These are phyloP conservation scores for Trachelus iudaicus DNA, from an alignment of 2,888 invertebrate genomes.

Conservation along the genomic window DNA sequence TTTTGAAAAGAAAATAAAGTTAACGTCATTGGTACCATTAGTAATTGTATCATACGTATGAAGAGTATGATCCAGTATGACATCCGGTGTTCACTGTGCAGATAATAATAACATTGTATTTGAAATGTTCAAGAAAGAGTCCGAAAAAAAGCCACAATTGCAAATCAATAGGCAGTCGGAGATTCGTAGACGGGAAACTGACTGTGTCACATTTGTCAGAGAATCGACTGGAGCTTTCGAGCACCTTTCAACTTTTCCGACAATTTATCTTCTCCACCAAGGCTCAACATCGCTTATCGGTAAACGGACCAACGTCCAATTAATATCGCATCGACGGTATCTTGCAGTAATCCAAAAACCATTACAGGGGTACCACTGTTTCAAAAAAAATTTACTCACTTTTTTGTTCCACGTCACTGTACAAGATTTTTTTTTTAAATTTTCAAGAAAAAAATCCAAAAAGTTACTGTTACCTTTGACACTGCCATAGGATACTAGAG, in stretches of 20 bases:
- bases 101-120: not conserved
- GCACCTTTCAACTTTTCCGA: not conserved
- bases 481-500: not conserved
- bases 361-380: not conserved
- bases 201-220: slow-evolving; percentile 36
- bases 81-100: not conserved
- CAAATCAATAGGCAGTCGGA: slow-evolving; percentile 28
- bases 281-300: not conserved
- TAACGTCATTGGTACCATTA: slow-evolving; percentile 8
- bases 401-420: not conserved
- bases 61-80: not conserved
- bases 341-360: not conserved
- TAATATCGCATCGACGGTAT: slow-evolving; percentile 27
- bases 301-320: slow-evolving; percentile 13
- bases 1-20: slow-evolving; percentile 4
- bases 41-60: slow-evolving; percentile 5
- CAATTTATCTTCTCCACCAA: slow-evolving; percentile 22
- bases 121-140: slow-evolving; percentile 12
- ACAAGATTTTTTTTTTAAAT: not conserved
- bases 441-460: not conserved
- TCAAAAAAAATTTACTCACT: too few relatives aligned
- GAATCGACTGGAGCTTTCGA: not conserved
- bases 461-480: not conserved
- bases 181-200: slow-evolving; percentile 24
- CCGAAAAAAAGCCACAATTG: slow-evolving; percentile 29